Base-by-base conservation (phyloP, 2,888 invertebrate genomes). In the Tinea semifulvella region DNA sequence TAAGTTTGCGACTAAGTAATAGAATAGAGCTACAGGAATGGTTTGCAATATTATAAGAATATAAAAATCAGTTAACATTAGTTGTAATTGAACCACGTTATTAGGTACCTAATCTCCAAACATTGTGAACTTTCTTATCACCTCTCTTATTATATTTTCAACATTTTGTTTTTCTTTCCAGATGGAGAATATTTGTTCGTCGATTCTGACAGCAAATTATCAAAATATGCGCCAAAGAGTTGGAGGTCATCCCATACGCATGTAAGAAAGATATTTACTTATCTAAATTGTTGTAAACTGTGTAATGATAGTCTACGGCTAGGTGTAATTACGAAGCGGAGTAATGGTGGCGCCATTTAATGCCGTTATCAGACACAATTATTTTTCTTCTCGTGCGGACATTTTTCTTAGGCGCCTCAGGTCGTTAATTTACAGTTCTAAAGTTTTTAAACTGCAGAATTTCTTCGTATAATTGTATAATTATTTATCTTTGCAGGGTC, bases 151-250 rank as follows among this genome's bases (percentile, higher is more conserved):
- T n/a, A n/a, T n/a, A n/a, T n/a, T n/a, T n/a, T n/a, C 18, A 38
- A 18, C 6, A 18, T 6, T 7, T 13, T 42, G 10, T 60, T 65
- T 60, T 61, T 53, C 54, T 54, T 88, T 89, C 28, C 86, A 96
- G 96, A 96, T 86, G 94, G 93, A 81, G 96, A 97, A 84, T 96
- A 92, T 81, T 87, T 96, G 66, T 98, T 97, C 83, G 90, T 95
- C 75, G 94, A 96, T 73, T 89, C 90, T 68, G 96, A 96, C 73
- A 92, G 91, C 84, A 97, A 97, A 83, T 85, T 98, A 63, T 94
- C 94, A 67, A 97, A 97, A 82, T 94, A 96, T 84, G 95, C 95
- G 60, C 94, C 96, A 64, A 96, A 96, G 82, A 92, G 92, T 75
- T 96, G 96, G 96, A 91, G 95, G 72, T 92, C 94, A 56, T 94